phyloP scores from a whole-genome alignment of 1,140 invertebrate species.

The Littorina saxatilis region DNA sequence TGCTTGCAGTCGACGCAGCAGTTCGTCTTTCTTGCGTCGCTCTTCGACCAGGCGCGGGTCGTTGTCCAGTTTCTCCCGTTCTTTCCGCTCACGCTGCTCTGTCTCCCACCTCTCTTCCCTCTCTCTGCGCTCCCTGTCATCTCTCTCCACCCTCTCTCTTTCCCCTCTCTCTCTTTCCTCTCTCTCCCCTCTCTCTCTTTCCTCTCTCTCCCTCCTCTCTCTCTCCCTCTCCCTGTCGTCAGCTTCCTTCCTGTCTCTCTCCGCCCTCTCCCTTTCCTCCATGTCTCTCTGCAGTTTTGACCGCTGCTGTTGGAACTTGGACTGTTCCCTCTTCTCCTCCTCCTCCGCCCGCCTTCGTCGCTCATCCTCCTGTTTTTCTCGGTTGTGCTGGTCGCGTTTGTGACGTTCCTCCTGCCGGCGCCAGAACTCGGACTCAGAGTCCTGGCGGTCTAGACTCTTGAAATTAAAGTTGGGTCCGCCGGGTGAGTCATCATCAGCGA shows the following conservation, averaged over 20 bases:
- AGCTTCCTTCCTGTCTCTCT: constrained; percentile 41
- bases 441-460: not conserved
- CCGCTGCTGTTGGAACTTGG: constrained; percentile 43
- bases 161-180: constrained; percentile 44
- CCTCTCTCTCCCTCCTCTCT: constrained; percentile 43
- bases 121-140: constrained; percentile 41
- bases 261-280: constrained; percentile 43
- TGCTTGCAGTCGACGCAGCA: constrained; percentile 54
- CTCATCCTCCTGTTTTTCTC: constrained; percentile 28
- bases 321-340: constrained; percentile 31
- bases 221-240: constrained; percentile 41
- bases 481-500: not conserved
- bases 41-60: constrained; percentile 57
- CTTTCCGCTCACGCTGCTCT: constrained; percentile 41
- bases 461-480: not conserved
- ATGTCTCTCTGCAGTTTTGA: constrained; percentile 46
- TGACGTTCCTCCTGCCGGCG: constrained; percentile 32
- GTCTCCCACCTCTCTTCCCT: constrained; percentile 47
- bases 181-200: constrained; percentile 43
- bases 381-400: constrained; percentile 37
- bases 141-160: constrained; percentile 29
- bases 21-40: constrained; percentile 63
- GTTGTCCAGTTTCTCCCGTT: constrained; percentile 52
- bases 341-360: constrained; percentile 14
- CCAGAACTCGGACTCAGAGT: constrained; percentile 28